A percentile compares a stretch with the other conserved stretches of the same genome.
phyloP scores from a whole-genome alignment of 2,113 vertebrate species.

The Hippolais icterina region DNA sequence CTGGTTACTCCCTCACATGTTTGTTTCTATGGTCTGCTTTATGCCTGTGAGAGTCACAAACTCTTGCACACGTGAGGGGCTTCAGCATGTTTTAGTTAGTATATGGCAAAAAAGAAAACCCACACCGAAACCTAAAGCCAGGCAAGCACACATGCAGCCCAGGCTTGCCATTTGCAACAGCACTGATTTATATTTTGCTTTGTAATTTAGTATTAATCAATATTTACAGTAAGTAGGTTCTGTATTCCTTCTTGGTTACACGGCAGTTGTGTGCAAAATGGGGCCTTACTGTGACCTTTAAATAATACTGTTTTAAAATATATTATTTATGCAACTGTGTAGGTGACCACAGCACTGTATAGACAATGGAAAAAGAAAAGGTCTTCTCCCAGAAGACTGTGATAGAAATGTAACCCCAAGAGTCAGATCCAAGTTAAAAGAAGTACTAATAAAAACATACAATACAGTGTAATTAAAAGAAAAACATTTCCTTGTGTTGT shows the following conservation, averaged over 20 bases:
- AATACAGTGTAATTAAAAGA: constrained; percentile 23
- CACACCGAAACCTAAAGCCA: background rate
- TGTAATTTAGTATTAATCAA: background rate
- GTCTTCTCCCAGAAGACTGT: background rate
- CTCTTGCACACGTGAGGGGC: background rate
- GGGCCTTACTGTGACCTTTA: background rate
- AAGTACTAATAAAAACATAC: constrained; percentile 32
- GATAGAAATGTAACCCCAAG: background rate
- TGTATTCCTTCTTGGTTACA: background rate
- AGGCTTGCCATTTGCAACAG: background rate
- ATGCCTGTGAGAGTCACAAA: background rate
- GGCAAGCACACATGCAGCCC: background rate
- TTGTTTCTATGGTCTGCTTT: background rate
- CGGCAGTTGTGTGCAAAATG: background rate
- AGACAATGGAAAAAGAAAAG: background rate
- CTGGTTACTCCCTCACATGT: background rate
- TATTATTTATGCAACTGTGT: background rate
- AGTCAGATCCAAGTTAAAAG: constrained; percentile 11
- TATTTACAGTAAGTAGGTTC: background rate
- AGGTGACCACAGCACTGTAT: background rate
- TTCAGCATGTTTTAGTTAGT: background rate
- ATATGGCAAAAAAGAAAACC: background rate
- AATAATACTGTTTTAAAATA: background rate
- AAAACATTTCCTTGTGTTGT: constrained; percentile 62
- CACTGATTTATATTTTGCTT: background rate